Base-by-base conservation (phyloP, 2,113 vertebrate genomes). In the Nibea albiflora region DNA sequence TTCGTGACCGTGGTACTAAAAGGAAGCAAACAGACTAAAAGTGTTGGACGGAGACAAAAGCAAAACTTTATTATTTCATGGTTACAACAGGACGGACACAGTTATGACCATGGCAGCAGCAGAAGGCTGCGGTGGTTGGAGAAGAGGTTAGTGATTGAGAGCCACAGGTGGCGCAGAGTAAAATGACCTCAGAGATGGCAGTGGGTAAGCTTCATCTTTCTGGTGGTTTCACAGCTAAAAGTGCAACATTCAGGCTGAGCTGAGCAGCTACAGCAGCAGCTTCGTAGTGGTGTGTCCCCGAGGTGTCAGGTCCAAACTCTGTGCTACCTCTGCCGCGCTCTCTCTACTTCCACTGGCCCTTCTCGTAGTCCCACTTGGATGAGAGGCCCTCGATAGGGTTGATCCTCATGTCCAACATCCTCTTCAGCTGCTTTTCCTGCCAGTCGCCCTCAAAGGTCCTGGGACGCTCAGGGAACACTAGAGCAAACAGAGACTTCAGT, bases 361-460 rank as follows among this genome's bases (percentile, higher is more conserved):
- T 96, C 81, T 95, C 93, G 0, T 97, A 96, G 90, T 98, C 96
- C 97, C 97, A 98, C 54, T 91, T 92, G 75, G 95, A n/a, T 0
- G 96, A 73, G 64, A 97, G 81, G n/a, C 96, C 96, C 69, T 96
- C 71, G 9, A 97, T 63, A 0, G 96, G 96, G 84, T 94, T 96
- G 1, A 93, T 6, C 74, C 81, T 94, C 96, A 97, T 96, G 79
- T 97, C 96, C 89, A 97, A 31, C 92, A 96, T 93, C 84, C 96
- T 95, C 87, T 96, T 83, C 0, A 95, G 5, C 91, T 97, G 96
- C 83, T 81, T 90, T 63, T 95, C 92, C 88, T 96, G 84, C 95
- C 96, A 95, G 11, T 97, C 95, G 0, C 93, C 91, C 0, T 89
- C 90, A 69, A 97, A 88, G 11, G 96, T 96, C 85, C 73, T 78